Percentiles rank a stretch among this genome's conserved stretches.
Conservation (phyloP, 2,113 vertebrate species). For the Pipra filicauda region DNA sequence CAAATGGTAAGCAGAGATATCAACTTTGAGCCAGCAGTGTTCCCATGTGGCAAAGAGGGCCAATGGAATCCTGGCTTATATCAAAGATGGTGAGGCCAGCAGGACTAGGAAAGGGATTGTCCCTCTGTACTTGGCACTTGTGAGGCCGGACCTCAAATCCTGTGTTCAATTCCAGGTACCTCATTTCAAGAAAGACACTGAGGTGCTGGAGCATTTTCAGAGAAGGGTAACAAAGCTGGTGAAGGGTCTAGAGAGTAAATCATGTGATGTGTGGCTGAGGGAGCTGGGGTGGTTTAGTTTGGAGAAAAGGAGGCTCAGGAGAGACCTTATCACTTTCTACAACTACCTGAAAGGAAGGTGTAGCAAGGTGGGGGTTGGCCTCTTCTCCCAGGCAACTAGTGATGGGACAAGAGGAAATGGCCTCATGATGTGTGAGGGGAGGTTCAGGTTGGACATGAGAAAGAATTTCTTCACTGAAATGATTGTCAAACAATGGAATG, state of each 20-base stretch:
- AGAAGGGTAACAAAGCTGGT: not conserved
- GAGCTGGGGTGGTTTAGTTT: not conserved
- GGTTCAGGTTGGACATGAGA: not conserved
- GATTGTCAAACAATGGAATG: not conserved
- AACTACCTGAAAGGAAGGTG: not conserved
- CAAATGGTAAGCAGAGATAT: not conserved
- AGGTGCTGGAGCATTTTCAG: not conserved
- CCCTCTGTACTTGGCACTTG: not conserved
- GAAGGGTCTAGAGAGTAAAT: not conserved
- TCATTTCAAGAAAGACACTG: not conserved
- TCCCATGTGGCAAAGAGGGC: not conserved
- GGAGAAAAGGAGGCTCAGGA: not conserved
- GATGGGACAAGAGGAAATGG: not conserved
- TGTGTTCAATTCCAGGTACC: not conserved
- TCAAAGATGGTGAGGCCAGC: not conserved
- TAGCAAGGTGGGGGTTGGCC: not conserved
- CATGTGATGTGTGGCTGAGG: not conserved
- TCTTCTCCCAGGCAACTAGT: not conserved
- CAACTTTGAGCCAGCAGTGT: not conserved
- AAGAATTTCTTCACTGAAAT: not conserved
- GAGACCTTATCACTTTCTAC: not conserved
- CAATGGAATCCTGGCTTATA: not conserved
- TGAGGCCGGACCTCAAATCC: not conserved
- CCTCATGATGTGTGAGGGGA: not conserved
- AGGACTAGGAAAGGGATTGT: too few relatives aligned